A percentile compares a stretch with the other conserved stretches of the same genome.
Evolutionary conservation across 2,797 vertebrate species (phyloP).

Genomic region (Notamacropus eugenii): DNA sequence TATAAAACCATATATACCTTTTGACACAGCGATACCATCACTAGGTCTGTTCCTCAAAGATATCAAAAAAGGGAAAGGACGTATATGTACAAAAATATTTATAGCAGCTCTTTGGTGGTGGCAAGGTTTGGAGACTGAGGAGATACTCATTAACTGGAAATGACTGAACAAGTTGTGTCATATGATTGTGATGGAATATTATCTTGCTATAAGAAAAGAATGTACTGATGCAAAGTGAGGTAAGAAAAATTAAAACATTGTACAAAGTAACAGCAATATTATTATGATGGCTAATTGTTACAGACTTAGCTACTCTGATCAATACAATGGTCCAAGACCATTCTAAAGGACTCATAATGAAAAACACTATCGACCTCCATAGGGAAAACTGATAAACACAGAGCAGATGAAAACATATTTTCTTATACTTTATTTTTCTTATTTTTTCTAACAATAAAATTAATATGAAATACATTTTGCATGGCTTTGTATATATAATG

Average conservation of each 20-base stretch:
- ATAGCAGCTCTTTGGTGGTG: not conserved
- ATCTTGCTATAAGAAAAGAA: not conserved
- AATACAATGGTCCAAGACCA: not conserved
- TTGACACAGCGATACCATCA: not conserved
- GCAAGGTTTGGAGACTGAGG: not conserved
- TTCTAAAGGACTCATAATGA: not conserved
- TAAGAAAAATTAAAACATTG: not conserved
- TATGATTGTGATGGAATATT: not conserved
- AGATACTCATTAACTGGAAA: not conserved
- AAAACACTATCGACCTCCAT: not conserved
- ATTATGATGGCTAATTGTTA: not conserved
- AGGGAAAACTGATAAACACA: not conserved
- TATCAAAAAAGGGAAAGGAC: not conserved
- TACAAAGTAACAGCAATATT: not conserved
- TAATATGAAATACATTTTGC: not conserved
- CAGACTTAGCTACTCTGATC: not conserved
- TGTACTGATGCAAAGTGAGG: not conserved
- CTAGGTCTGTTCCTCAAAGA: not conserved
- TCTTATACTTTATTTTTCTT: not conserved
- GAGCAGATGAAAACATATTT: not conserved
- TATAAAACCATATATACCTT: not conserved
- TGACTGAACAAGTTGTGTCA: not conserved
- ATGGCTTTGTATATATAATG: not conserved
- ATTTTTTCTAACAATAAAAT: not conserved
- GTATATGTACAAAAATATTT: not conserved